Conservation (phyloP, 2,797 vertebrate genomes). For the Perodicticus potto region DNA sequence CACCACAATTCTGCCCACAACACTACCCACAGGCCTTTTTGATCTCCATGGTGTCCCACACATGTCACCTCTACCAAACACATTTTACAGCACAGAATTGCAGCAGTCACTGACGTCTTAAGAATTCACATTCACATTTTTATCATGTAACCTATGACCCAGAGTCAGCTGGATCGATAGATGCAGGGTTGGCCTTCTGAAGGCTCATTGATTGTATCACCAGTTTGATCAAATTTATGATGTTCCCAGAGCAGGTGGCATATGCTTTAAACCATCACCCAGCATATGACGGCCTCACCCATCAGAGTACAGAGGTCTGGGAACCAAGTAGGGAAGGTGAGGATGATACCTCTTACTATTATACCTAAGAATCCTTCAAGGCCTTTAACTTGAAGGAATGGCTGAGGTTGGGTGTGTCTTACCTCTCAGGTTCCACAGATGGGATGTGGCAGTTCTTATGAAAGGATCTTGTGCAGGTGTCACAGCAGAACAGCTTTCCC, state of each 20-base stretch:
- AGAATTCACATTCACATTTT: not conserved
- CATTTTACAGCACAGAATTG: not conserved
- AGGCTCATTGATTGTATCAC: not conserved
- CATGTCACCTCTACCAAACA: not conserved
- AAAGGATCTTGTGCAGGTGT: constrained; percentile 71
- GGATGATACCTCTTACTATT: not conserved
- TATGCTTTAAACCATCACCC: not conserved
- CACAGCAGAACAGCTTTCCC: constrained; percentile 25
- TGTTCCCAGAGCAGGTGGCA: not conserved
- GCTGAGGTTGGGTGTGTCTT: not conserved
- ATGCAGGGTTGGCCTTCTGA: not conserved
- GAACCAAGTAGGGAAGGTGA: not conserved
- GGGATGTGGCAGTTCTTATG: constrained; percentile 76
- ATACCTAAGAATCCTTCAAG: not conserved
- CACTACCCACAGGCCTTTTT: not conserved
- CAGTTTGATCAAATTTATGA: not conserved
- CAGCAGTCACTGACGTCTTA: not conserved
- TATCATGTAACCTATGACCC: not conserved
- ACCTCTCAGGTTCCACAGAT: not conserved
- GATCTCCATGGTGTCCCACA: not conserved
- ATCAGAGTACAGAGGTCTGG: not conserved
- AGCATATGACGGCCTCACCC: not conserved
- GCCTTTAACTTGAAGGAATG: not conserved
- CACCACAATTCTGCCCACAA: not conserved
- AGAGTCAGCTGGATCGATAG: not conserved